Percentiles rank a stretch among this genome's conserved stretches.
Evolutionary conservation across 2,888 invertebrate genomes (phyloP).

Genomic region (Ferdinandea cuprea): DNA sequence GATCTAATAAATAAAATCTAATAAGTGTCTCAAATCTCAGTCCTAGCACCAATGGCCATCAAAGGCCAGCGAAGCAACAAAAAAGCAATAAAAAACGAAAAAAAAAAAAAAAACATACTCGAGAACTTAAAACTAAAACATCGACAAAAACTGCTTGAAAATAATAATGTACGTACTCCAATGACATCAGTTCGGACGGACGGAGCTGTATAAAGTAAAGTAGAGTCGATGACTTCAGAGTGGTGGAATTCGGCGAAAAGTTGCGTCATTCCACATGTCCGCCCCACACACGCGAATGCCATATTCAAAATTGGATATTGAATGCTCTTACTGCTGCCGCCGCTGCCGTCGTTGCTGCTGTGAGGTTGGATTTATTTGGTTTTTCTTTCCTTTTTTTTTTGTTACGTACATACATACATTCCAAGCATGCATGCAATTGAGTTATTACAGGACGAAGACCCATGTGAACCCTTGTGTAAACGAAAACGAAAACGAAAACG

Average conservation of each 20-base stretch:
- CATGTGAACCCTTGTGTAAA: slow-evolving; percentile 51
- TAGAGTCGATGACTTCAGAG: slow-evolving; percentile 72
- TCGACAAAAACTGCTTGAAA: slow-evolving; percentile 43
- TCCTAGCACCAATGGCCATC: too few species aligned
- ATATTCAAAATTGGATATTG: slow-evolving; percentile 62
- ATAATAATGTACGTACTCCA: slow-evolving; percentile 67
- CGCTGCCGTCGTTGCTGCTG: too few species aligned
- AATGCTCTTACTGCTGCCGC: slow-evolving; percentile 17
- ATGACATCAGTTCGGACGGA: slow-evolving; percentile 66
- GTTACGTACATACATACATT: too few species aligned
- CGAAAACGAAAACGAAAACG: too few species aligned
- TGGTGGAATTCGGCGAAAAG: slow-evolving; percentile 73
- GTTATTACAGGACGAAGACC: slow-evolving; percentile 65
- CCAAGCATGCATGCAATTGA: slow-evolving; percentile 65
- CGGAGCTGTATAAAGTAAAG: slow-evolving; percentile 31
- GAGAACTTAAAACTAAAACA: slow-evolving; percentile 60
- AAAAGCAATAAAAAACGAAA: slow-evolving; percentile 65
- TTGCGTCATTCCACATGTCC: slow-evolving; percentile 69
- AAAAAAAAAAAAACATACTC: too few species aligned
- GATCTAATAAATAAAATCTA: slow-evolving; percentile 66
- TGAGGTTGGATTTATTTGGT: slow-evolving; percentile 54
- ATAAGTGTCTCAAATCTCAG: slow-evolving; percentile 69
- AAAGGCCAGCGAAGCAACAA: slow-evolving; percentile 5
- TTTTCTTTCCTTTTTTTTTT: slow-evolving; percentile 4
- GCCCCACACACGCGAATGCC: slow-evolving; percentile 19